Base-by-base conservation (phyloP, 1,140 invertebrate species). In the Phymastichus coffea region DNA sequence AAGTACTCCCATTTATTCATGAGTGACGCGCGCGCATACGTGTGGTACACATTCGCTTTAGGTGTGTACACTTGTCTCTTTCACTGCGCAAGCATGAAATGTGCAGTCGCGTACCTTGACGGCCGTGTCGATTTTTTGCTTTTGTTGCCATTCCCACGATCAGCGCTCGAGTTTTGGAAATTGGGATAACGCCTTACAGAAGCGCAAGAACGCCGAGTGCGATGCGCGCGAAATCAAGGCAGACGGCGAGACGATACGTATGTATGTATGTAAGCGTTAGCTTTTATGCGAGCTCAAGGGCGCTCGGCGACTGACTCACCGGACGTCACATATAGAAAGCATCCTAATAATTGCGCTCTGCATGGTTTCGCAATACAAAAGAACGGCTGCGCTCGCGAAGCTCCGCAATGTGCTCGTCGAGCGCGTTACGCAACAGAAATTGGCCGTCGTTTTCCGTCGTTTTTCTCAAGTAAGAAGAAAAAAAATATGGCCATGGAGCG, bases 221-320 rank as follows among this genome's bases (percentile, higher is more conserved):
- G n/a, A n/a, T n/a, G n/a, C n/a, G n/a, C 8, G 47, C 19, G 19
- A n/a, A 15, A 15, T 26, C 33, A 37, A 30, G 43, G n/a, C n/a
- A 41, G 38, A 62, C 14, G 28, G 54, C 28, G 40, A 47, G 25
- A 46, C 14, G 37, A 19, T 22, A 59, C 58, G 40, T 49, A 35
- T 54, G n/a, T n/a, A 56, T 49, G 26, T 49, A 51, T 48, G 47
- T 33, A 28, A 55, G 49, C 41, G 1, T 20, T 49, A 54, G 57
- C 63, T 67, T 71, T 63, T 66, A 69, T 71, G 43, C 61, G 63
- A 47, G 59, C 63, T 66, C 71, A 75, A 75, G 73, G 73, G 53
- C 71, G 64, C 52, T 12, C 49, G 12, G 1, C 20, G 10, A 22
- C 51, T 64, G 65, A 71, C 54, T 72, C 70, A 72, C 58, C 64